Conservation (phyloP, 1,140 invertebrate genomes). For the Melitaea cinxia region DNA sequence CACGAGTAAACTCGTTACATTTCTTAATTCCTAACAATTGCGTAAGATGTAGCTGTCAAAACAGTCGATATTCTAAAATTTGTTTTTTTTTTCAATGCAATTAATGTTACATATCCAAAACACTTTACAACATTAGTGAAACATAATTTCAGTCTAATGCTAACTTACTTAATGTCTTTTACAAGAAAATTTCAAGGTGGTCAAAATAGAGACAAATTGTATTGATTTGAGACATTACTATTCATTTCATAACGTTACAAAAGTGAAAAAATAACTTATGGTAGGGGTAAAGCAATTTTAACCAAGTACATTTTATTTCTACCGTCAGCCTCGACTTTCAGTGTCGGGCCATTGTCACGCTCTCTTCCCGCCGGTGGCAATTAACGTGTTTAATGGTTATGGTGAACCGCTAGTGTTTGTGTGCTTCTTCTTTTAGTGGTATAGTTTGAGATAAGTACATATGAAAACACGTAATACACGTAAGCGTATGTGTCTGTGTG, state of each 20-base stretch:
- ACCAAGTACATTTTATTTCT: slow-evolving; percentile 4
- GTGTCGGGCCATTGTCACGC: slow-evolving; percentile 45
- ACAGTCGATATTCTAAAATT: no score
- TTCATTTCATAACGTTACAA: no score
- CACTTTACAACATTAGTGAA: no score
- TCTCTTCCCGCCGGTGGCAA: slow-evolving; percentile 53
- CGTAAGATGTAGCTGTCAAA: no score
- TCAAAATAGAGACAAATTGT: no score
- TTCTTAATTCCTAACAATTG: no score
- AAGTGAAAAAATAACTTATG: neutral
- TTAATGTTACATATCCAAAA: no score
- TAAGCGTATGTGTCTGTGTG: neutral
- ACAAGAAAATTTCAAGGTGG: no score
- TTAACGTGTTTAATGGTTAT: slow-evolving; percentile 52
- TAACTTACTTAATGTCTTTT: no score
- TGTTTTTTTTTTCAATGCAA: no score
- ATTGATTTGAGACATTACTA: no score
- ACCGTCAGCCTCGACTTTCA: slow-evolving; percentile 20
- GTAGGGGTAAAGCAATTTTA: neutral
- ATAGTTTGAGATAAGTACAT: slow-evolving; percentile 3
- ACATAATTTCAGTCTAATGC: no score
- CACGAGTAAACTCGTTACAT: neutral
- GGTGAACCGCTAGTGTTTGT: slow-evolving; percentile 23
- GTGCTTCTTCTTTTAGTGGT: slow-evolving; percentile 29
- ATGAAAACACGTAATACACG: neutral